phyloP scores from a whole-genome alignment of 2,797 vertebrate species.

The Delichon dasypus region DNA sequence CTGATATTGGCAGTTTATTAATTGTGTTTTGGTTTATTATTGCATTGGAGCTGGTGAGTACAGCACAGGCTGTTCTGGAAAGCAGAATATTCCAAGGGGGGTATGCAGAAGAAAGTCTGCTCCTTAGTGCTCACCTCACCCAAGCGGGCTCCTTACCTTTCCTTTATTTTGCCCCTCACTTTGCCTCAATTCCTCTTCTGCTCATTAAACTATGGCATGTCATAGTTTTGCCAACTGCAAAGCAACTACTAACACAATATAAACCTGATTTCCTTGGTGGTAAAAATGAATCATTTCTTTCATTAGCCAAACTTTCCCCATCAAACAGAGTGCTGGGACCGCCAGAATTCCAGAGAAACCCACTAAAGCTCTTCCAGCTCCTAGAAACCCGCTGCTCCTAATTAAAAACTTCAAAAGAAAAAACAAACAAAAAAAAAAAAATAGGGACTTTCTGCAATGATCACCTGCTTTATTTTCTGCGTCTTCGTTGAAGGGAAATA shows the following conservation, averaged over 20 bases:
- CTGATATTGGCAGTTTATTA: background rate
- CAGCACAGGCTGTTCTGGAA: background rate
- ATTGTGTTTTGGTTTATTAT: background rate
- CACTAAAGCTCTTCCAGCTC: background rate
- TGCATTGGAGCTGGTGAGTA: background rate
- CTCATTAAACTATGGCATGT: background rate
- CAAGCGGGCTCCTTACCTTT: background rate
- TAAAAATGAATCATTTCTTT: conserved; percentile 15
- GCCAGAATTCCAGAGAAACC: background rate
- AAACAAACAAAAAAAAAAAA: background rate
- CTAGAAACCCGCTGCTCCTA: background rate
- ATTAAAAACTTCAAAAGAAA: conserved; percentile 54
- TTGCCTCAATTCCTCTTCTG: background rate
- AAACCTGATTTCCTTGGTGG: background rate
- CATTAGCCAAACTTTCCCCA: conserved; percentile 18
- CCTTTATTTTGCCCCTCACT: background rate
- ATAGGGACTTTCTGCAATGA: background rate
- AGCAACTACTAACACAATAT: background rate
- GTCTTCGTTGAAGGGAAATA: background rate
- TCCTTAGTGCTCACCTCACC: background rate
- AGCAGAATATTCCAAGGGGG: background rate
- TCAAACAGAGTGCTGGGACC: background rate
- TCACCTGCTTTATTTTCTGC: background rate
- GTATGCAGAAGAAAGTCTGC: background rate
- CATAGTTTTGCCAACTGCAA: background rate